These are phyloP conservation scores for Zaprionus tsacasi DNA, from an alignment of 1,140 invertebrate genomes.

Conservation along the genomic window DNA sequence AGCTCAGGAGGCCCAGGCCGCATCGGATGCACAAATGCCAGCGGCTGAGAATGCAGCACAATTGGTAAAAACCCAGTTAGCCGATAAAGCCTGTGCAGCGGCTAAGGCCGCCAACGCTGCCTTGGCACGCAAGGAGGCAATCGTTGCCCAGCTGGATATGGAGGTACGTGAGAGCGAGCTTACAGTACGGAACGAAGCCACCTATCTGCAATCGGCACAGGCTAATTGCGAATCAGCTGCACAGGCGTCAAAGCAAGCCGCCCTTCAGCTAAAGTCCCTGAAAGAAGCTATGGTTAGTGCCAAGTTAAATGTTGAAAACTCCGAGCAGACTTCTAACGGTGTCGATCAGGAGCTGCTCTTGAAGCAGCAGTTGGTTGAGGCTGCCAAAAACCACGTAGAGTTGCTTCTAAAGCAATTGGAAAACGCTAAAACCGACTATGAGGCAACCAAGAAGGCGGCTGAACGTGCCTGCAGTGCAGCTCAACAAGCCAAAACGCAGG, in stretches of 20 bases:
- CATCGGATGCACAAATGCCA: constrained; percentile 87
- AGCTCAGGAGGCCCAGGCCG: constrained; percentile 87
- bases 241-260: constrained; percentile 86
- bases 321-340: constrained; percentile 86
- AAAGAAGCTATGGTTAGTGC: constrained; percentile 56
- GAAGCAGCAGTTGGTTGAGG: constrained; percentile 87
- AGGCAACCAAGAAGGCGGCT: constrained; percentile 87
- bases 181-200: constrained; percentile 87
- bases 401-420: constrained; percentile 86
- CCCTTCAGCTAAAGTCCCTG: constrained; percentile 80
- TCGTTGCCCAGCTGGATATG: constrained; percentile 86
- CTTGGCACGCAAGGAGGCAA: constrained; percentile 86
- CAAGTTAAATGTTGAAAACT: constrained; percentile 86
- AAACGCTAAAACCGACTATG: constrained; percentile 86
- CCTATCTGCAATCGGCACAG: constrained; percentile 86
- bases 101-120: constrained; percentile 88
- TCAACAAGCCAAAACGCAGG: constrained; percentile 85
- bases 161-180: constrained; percentile 87
- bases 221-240: constrained; percentile 86
- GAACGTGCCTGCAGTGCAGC: constrained; percentile 87
- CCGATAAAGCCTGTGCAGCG: constrained; percentile 87
- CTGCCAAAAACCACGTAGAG: constrained; percentile 87
- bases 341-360: constrained; percentile 86
- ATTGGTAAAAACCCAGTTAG: constrained; percentile 88
- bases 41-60: constrained; percentile 87